A percentile compares a stretch with the other conserved stretches of the same genome.
These are phyloP conservation scores for Nesogale talazaci DNA, from an alignment of 2,113 vertebrate species.

Conservation along the genomic window DNA sequence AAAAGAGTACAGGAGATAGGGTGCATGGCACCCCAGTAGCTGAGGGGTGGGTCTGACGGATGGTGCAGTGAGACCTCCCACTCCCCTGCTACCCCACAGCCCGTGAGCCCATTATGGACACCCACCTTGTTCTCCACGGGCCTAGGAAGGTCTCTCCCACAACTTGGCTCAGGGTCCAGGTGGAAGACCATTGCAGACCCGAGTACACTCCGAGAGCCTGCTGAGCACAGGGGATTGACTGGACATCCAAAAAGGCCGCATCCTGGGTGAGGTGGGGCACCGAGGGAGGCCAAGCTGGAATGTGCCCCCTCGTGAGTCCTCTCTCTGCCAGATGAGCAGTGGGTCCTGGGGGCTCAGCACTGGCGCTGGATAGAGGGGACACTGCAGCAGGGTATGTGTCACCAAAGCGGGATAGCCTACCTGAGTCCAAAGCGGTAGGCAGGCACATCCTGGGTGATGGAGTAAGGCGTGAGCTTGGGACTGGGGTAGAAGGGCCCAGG, in stretches of 20 bases:
- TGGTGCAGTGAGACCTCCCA: not conserved
- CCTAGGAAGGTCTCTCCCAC: too few species aligned
- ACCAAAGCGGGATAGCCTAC: not conserved
- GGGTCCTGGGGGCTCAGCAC: not conserved
- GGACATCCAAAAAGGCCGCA: not conserved
- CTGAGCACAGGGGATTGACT: too few species aligned
- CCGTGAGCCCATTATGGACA: not conserved
- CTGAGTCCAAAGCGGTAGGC: not conserved
- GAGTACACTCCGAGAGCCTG: fast-evolving
- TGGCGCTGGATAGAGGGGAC: too few species aligned
- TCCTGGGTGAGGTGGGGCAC: not conserved
- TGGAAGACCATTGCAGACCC: too few species aligned
- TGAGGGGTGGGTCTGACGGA: not conserved
- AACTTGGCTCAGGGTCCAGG: too few species aligned
- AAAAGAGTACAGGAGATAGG: too few species aligned
- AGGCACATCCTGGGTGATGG: not conserved
- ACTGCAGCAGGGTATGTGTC: not conserved
- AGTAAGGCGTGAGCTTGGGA: not conserved
- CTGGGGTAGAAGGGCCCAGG: not conserved
- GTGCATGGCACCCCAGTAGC: too few species aligned
- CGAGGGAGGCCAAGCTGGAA: not conserved
- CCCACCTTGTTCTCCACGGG: too few species aligned
- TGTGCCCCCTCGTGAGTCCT: not conserved
- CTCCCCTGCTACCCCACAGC: too few species aligned
- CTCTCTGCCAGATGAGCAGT: not conserved